Evolutionary conservation across 1,140 invertebrate genomes (phyloP), one percentile per base, ranked within the genome.

Genomic region (Drosophila albomicans): DNA sequence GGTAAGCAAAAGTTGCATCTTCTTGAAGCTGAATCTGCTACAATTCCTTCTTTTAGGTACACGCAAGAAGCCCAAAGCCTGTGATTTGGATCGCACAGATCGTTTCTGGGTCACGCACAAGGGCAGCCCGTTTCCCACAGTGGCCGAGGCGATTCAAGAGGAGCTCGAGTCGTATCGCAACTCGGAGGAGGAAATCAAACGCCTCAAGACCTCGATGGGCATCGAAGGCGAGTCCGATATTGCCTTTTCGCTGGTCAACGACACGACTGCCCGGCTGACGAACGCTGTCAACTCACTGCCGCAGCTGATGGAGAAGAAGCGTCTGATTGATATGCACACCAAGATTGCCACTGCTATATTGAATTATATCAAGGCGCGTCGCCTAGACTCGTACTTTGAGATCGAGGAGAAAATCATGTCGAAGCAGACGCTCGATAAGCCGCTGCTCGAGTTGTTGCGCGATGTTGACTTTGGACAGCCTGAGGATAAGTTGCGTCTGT

Each of bases 101-200:
- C 96, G 96, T 68, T 98, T 99, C 92, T 99, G 99, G 99, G 94
- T 94, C 41, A 95, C 95, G 69, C 97, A 99, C 86, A 99, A 99
- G 93, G 97, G 98, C 28, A 98, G 97, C 91, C 98, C 99, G 0
- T 99, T 99, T 92, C 99, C 99, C 0, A 96, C 95, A 13, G 99
- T 99, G 3, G 99, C 99, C 6, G 99, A 99, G 94, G 97, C 98
- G 15, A 99, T 99, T 78, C 99, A 99, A 93, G 98, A 99, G 93
- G 98, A 99, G 93, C 93, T 99, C 65, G 99, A 99, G 93, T 96
- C 97, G 54, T 99, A 99, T 93, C 95, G 95, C 77, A 95, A 95
- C 62, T 98, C 97, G 52, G 99, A 99, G 93, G 98, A 99, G 71
- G 98, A 99, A 94, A 98, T 99, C 1, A 99, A 99, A 91, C 96